phyloP scores from a whole-genome alignment of 2,888 invertebrate species.

The Cerceris rybyensis region DNA sequence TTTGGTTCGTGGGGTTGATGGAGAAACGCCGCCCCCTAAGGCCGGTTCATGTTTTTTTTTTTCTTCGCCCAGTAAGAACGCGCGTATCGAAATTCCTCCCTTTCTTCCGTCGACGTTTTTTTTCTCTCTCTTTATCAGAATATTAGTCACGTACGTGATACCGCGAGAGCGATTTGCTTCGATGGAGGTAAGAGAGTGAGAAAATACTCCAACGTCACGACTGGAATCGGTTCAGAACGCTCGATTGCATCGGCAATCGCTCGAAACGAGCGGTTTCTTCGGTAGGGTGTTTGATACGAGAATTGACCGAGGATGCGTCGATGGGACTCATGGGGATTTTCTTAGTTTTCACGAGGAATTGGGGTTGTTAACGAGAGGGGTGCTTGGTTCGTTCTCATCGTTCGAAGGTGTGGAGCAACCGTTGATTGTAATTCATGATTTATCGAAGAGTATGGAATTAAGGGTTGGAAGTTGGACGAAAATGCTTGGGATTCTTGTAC shows the following conservation, averaged over 20 bases:
- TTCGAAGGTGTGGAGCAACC: too few species aligned
- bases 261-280: constrained; percentile 1
- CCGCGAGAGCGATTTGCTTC: not conserved
- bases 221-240: not conserved
- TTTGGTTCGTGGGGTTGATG: constrained; percentile 2
- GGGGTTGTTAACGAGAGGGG: too few species aligned
- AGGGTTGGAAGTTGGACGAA: too few species aligned
- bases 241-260: constrained; percentile 4
- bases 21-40: not conserved
- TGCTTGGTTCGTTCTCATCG: too few species aligned
- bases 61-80: not conserved
- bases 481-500: too few species aligned
- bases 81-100: not conserved
- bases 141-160: not conserved
- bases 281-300: not conserved
- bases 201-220: constrained; percentile 2
- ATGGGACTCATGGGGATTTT: not conserved
- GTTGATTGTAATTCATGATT: too few species aligned
- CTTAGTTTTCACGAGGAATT: too few species aligned
- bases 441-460: too few species aligned
- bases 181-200: not conserved
- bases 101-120: not conserved
- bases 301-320: not conserved
- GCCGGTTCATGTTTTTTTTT: not conserved
- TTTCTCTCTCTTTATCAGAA: not conserved